Evolutionary conservation across 2,888 invertebrate species (phyloP).

Genomic region (Bimastos eiseni): DNA sequence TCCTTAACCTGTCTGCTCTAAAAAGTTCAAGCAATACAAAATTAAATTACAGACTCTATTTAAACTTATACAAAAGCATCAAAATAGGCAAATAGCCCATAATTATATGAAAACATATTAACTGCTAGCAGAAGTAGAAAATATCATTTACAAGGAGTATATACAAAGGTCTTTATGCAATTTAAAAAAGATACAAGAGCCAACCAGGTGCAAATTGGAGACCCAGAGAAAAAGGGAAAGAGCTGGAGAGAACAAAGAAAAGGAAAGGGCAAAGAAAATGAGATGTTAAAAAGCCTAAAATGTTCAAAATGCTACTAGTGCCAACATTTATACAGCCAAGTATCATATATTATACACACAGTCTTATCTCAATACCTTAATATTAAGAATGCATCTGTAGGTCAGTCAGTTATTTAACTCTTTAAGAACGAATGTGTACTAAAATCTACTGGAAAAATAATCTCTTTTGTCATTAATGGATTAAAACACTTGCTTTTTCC

Average conservation of each 20-base stretch:
- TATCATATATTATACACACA: not conserved
- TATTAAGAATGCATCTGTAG: not conserved
- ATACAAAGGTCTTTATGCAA: not conserved
- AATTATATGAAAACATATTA: not conserved
- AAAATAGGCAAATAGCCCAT: no score
- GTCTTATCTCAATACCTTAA: not conserved
- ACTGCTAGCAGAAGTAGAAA: not conserved
- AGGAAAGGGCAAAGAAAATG: no score
- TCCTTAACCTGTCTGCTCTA: not conserved
- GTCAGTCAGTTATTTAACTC: not conserved
- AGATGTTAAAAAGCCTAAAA: not conserved
- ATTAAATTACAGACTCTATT: not conserved
- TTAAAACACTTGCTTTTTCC: constrained; percentile 7
- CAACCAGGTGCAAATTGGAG: not conserved
- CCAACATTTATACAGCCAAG: not conserved
- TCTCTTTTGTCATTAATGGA: not conserved
- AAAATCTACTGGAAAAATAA: not conserved
- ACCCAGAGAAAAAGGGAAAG: no score
- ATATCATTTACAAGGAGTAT: not conserved
- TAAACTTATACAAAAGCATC: no score
- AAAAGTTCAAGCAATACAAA: not conserved
- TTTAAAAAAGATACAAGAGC: not conserved
- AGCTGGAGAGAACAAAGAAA: no score
- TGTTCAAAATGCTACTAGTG: no score
- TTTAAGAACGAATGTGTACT: not conserved